phyloP scores from a whole-genome alignment of 2,888 invertebrate species.

The Ypsolopha sequella region DNA sequence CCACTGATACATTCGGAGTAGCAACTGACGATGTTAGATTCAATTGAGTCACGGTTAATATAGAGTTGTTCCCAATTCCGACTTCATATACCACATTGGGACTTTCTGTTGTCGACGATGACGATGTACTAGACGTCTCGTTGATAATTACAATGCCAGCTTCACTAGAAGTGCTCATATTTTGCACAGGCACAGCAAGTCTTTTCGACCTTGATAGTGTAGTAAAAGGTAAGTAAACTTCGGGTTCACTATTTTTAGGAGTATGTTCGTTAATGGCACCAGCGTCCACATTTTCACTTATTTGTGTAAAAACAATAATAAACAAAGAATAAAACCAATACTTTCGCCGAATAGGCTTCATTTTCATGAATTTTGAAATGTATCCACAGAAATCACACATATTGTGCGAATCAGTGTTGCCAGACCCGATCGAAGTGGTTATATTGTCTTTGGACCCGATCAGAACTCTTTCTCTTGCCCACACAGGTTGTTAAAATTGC shows the following conservation, averaged over 20 bases:
- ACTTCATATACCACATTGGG: constrained; percentile 38
- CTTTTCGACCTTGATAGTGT: constrained; percentile 41
- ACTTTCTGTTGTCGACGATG: constrained; percentile 35
- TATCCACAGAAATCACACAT: too few species aligned
- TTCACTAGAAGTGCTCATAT: constrained; percentile 20
- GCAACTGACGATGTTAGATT: constrained; percentile 36
- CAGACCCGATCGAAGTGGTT: too few species aligned
- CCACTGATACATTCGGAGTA: constrained; percentile 45
- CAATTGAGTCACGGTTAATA: constrained; percentile 36
- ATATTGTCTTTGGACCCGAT: too few species aligned
- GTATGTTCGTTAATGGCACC: too few species aligned
- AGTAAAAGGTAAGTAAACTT: background rate
- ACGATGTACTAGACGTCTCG: constrained; percentile 18
- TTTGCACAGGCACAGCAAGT: constrained; percentile 21
- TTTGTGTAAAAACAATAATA: too few species aligned
- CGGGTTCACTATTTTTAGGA: background rate
- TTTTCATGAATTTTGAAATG: too few species aligned
- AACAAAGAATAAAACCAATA: too few species aligned
- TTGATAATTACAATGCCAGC: constrained; percentile 19
- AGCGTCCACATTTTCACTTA: too few species aligned
- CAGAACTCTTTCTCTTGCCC: too few species aligned
- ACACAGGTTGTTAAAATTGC: too few species aligned
- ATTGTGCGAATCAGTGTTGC: too few species aligned
- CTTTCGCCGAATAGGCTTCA: too few species aligned
- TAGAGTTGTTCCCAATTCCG: constrained; percentile 39